Evolutionary conservation across 2,888 invertebrate species (phyloP).

Genomic region (Drosophila kambysellisi): DNA sequence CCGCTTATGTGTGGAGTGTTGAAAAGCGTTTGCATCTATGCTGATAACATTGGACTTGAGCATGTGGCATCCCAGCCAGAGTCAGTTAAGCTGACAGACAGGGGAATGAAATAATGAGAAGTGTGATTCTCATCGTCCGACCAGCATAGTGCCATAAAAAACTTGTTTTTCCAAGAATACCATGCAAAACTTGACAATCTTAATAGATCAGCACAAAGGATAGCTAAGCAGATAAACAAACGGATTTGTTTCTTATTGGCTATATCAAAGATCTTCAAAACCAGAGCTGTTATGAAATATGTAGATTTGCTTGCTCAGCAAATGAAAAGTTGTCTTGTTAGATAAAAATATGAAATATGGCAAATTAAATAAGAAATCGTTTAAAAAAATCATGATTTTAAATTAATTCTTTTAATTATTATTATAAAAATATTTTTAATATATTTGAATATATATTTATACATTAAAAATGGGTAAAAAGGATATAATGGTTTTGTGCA

Average conservation of each 20-base stretch:
- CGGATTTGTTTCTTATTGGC: slow-evolving; percentile 33
- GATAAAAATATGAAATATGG: not conserved
- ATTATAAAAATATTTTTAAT: not conserved
- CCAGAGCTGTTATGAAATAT: not conserved
- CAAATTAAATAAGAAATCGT: not conserved
- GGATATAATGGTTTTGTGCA: too few species aligned
- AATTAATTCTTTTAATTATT: not conserved
- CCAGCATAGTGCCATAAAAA: slow-evolving; percentile 26
- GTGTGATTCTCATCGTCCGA: slow-evolving; percentile 37
- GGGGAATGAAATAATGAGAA: slow-evolving; percentile 41
- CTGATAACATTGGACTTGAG: slow-evolving; percentile 48
- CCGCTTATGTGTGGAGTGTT: slow-evolving; percentile 46
- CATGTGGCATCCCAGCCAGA: slow-evolving; percentile 11
- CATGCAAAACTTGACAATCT: slow-evolving; percentile 31
- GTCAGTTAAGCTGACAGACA: slow-evolving; percentile 25
- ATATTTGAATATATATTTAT: not conserved
- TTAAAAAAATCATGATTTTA: not conserved
- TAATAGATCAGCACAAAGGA: slow-evolving; percentile 41
- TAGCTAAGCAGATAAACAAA: slow-evolving; percentile 24
- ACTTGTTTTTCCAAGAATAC: slow-evolving; percentile 39
- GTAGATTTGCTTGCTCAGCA: slow-evolving; percentile 3
- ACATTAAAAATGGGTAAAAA: too few species aligned
- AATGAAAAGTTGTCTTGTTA: slow-evolving; percentile 1
- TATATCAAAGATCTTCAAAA: slow-evolving; percentile 10
- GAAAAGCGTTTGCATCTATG: slow-evolving; percentile 54